Base-by-base conservation (phyloP, 2,888 invertebrate genomes). In the Ormia ochracea region DNA sequence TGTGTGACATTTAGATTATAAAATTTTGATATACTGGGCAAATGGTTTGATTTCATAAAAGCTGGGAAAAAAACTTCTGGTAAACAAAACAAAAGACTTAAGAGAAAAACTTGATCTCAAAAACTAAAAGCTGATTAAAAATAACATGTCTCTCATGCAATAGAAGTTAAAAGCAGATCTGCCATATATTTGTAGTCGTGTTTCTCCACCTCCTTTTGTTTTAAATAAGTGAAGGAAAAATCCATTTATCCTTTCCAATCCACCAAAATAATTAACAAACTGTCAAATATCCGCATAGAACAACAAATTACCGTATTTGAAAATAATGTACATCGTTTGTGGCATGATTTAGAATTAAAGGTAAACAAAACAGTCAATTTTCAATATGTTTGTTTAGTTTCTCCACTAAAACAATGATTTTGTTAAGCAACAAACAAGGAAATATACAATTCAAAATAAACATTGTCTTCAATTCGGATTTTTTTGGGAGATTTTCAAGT, bases 271-370 rank as follows among this genome's bases (percentile, higher is more conserved):
- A 59, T 75, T 59, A 66, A 75, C 1, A 21, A 65, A 41, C 74
- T 52, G 66, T 75, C 74, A 74, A n/a, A n/a, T n/a, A n/a, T n/a
- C n/a, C n/a, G n/a, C n/a, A n/a, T n/a, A n/a, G 26, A 14, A 23
- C 6, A 58, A 31, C 59, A 28, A 41, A 23, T 26, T 63, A 56
- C 23, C 61, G 68, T 54, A 56, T 69, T 68, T 56, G 54, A 14
- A 76, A 76, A 76, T 76, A 48, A 76, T 69, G 69, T 69, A 23
- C 48, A 56, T 56, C 63, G 63, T 69, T 69, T 76, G 54, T 19
- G 45, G 43, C 59, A 68, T 68, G 68, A 33, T 75, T 68, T 52
- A 61, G 69, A 63, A 65, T 63, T 70, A 70, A 70, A 77, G 56
- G 19, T 10, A 63, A 77, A 70, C 26, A 50, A 74, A 68, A 59